Evolutionary conservation across 2,113 vertebrate species (phyloP), one percentile per base, ranked within the genome.

Genomic region (Leptocoma aspasia): DNA sequence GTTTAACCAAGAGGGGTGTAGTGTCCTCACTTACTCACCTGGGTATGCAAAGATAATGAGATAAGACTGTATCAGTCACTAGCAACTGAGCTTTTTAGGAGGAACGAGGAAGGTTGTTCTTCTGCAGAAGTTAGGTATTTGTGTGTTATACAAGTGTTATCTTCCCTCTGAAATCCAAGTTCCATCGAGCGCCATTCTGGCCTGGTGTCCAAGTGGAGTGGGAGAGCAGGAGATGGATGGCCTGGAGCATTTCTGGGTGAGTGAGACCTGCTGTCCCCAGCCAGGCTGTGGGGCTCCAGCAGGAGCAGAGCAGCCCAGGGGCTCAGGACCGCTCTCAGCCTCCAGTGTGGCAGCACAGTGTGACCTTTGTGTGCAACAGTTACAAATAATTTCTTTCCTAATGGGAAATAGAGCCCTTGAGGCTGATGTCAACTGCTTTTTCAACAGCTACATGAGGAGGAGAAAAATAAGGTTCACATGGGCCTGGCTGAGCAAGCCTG

Each of bases 111-210:
- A 53, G 63, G 28, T 21, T 2, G 15, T 15, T 75, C 31, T 47
- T 66, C 89, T 85, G 45, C 61, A 73, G 42, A 47, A 73, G 53
- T 41, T 53, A 8, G 0, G 0, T 44, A 4, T 61, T 63, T 44
- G 9, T 75, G 21, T 8, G 15, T 41, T 79, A 30, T 3, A 8
- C 15, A 72, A 45, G 20, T 6, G 2, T 41, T 90, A 2, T 10
- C 23, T 66, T 10, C 31, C 24, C 35, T 82, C 57, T 84, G n/a
- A 54, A 82, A 60, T 76, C 1, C 11, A 21, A 66, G 19, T 91
- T 78, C 42, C 18, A 31, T 33, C 0, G 3, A 47, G 11, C n/a
- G 15, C 22, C 26, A 45, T 44, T 76, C n/a, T 96, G 1, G 0
- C 31, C 39, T 70, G 23, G 30, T 35, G 53, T 53, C 30, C 60